A percentile compares a stretch with the other conserved stretches of the same genome.
Conservation (phyloP, 2,888 invertebrate genomes). For the Drosophila nigritarsus region DNA sequence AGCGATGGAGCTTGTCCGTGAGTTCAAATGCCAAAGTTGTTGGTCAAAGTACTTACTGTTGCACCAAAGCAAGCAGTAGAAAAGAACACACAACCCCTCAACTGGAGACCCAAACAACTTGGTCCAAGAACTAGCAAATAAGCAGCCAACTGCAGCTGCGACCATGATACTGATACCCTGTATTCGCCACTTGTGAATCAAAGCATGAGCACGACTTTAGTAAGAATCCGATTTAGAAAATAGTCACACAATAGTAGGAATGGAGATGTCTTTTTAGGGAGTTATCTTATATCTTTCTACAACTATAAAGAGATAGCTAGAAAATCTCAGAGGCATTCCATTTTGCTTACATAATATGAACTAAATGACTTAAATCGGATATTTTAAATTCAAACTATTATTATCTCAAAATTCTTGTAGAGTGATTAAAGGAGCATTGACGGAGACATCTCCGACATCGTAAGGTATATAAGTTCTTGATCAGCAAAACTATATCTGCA, state of each 20-base stretch:
- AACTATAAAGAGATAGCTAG: neutral
- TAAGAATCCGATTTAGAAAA: slow-evolving; percentile 12
- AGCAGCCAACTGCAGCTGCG: slow-evolving; percentile 13
- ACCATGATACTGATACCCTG: slow-evolving; percentile 19
- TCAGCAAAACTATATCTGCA: neutral
- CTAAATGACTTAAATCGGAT: neutral
- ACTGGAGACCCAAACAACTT: slow-evolving; percentile 5
- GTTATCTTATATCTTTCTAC: neutral
- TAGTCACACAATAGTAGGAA: neutral
- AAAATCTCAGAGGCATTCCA: neutral
- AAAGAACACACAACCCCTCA: neutral
- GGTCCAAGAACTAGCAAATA: slow-evolving; percentile 6
- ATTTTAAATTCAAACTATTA: neutral
- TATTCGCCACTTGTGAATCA: slow-evolving; percentile 17
- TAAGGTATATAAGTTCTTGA: neutral
- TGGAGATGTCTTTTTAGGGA: neutral
- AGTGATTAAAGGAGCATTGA: no score
- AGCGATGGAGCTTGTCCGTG: neutral
- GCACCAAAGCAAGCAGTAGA: slow-evolving; percentile 2
- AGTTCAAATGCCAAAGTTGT: slow-evolving; percentile 8
- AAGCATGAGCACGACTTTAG: slow-evolving; percentile 22
- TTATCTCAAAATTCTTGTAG: neutral
- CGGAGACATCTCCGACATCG: no score
- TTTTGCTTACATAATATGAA: neutral
- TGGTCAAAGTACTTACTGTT: slow-evolving; percentile 11